phyloP scores from a whole-genome alignment of 2,797 vertebrate species.

The Mallotus villosus region DNA sequence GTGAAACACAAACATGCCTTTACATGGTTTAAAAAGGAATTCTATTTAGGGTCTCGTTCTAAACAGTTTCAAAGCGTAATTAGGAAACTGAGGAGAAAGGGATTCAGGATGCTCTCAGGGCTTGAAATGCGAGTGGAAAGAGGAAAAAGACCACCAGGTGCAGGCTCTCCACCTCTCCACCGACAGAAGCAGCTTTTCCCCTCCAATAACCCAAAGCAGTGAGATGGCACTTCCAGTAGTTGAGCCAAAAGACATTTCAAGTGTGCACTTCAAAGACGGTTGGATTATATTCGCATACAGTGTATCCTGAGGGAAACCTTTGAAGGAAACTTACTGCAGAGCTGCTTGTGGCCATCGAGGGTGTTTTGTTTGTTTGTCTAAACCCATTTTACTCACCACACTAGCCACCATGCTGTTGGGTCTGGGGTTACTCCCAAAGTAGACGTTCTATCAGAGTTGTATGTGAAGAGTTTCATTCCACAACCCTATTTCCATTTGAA shows the following conservation, averaged over 20 bases:
- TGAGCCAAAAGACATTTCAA: constrained; percentile 78
- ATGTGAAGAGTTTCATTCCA: no score
- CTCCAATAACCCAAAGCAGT: constrained; percentile 56
- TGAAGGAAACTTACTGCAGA: constrained; percentile 75
- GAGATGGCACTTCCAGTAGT: constrained; percentile 67
- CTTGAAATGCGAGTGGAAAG: constrained; percentile 52
- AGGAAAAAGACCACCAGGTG: constrained; percentile 70
- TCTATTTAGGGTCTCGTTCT: not conserved
- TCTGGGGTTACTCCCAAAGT: constrained; percentile 36
- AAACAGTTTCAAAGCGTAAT: not conserved
- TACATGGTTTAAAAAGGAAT: not conserved
- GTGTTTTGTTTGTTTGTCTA: constrained; percentile 72
- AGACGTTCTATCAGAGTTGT: constrained; percentile 32
- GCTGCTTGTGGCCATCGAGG: constrained; percentile 67
- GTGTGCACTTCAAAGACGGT: constrained; percentile 77
- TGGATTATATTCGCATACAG: constrained; percentile 75
- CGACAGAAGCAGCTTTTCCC: constrained; percentile 67
- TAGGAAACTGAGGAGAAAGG: constrained; percentile 13
- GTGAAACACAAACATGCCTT: not conserved
- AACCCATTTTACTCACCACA: constrained; percentile 73
- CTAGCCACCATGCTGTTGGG: constrained; percentile 51
- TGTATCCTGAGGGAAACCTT: constrained; percentile 77
- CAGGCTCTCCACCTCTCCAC: constrained; percentile 62
- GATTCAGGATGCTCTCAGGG: constrained; percentile 53
- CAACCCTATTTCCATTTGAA: no score